Evolutionary conservation across 1,140 invertebrate genomes (phyloP), one percentile per base, ranked within the genome.

Genomic region (Polypedilum vanderplanki): DNA sequence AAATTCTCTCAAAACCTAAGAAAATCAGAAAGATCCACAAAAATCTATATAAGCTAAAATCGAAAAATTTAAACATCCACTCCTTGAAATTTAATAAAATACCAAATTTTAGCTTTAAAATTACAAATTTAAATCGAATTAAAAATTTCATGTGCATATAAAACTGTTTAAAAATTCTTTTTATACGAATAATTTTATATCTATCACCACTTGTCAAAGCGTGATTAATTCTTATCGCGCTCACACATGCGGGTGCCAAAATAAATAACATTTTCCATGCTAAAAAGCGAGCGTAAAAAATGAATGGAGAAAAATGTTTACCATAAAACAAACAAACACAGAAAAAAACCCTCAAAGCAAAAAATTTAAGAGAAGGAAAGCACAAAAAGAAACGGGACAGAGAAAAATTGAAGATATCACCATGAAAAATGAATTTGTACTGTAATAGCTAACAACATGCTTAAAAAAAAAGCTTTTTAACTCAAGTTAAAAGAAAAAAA

Each of bases 351-450:
- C 46, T 57, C 46, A 57, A 57, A 57, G 15, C n/a, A 57, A 1
- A 15, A 57, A 57, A 46, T n/a, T n/a, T n/a, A 46, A 3, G 7
- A 10, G 41, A 46, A 41, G 40, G 40, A 41, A 46, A 46, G 41
- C 41, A 33, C 46, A 57, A n/a, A 15, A n/a, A 12, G 10, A 57
- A n/a, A 12, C 9, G 41, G 15, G 41, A 9, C 9, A 46, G 15
- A 46, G 15, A 46, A 46, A 46, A 57, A 57, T 57, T 57, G 46
- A 57, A 57, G 46, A 57, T 57, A 57, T 57, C 46, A 57, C 46
- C 12, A 57, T 57, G 46, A 57, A 57, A 57, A 57, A 57, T 57
- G 46, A 57, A 57, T 57, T 57, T 57, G n/a, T 57, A 12, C n/a
- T n/a, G 12, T 57, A n/a, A 57, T 4, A 57, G 12, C 10, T 33